A percentile compares a stretch with the other conserved stretches of the same genome.
These are phyloP conservation scores for Thalassophryne amazonica DNA, from an alignment of 2,797 vertebrate genomes.

Conservation along the genomic window DNA sequence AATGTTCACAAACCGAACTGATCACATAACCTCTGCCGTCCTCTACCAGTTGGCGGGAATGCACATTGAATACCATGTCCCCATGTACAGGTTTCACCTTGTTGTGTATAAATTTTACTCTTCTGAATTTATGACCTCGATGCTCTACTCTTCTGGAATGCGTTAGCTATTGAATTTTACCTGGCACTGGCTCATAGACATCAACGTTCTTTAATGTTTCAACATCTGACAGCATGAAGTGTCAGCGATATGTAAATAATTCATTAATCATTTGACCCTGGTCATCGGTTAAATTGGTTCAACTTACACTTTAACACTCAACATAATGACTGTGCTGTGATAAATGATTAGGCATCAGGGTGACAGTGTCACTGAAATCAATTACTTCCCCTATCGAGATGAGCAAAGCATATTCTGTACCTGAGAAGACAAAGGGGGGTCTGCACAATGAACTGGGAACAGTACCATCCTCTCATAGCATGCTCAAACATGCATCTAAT, in stretches of 20 bases:
- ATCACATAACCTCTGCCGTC: no score
- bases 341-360: slow-evolving; percentile 21
- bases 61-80: no score
- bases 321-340: slow-evolving; percentile 31
- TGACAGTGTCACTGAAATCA: slow-evolving; percentile 35
- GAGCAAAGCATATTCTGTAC: slow-evolving; percentile 37
- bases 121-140: slow-evolving; percentile 6
- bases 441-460: slow-evolving; percentile 32
- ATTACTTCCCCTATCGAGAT: slow-evolving; percentile 54
- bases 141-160: slow-evolving; percentile 5
- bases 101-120: neutral
- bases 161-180: neutral
- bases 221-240: neutral
- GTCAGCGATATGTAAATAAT: neutral
- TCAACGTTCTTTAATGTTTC: neutral
- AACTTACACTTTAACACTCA: slow-evolving; percentile 41
- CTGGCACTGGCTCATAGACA: neutral
- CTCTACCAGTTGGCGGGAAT: no score
- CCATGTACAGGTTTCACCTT: no score
- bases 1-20: no score
- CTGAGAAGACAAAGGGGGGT: slow-evolving; percentile 21
- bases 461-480: slow-evolving; percentile 33
- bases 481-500: slow-evolving; percentile 1
- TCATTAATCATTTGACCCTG: slow-evolving; percentile 26
- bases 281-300: slow-evolving; percentile 23